Base-by-base conservation (phyloP, 2,113 vertebrate genomes). In the Leucopternis melanops region DNA sequence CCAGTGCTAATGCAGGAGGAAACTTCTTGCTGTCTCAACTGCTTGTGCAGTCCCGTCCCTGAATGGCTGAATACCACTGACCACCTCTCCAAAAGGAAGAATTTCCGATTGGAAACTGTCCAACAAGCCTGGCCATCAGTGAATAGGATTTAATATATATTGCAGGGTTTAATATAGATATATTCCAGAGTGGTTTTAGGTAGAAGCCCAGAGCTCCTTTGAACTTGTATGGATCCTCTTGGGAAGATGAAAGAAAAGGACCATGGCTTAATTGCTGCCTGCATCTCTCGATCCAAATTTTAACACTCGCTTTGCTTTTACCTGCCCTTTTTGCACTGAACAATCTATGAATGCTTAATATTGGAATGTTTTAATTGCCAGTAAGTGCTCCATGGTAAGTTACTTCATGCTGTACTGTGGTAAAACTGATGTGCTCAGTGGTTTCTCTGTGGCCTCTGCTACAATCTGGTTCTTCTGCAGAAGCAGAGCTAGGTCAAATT, bases 371-470 rank as follows among this genome's bases (percentile, higher is more conserved):
- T 86, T 81, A 84, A 75, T 26, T 91, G 77, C 61, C 73, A 87
- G 12, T 87, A 72, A 91, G 69, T 84, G 70, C 47, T 84, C 88
- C 44, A 42, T 86, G 75, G 44, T 93, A 74, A 86, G 42, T 58
- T 38, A 65, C 36, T 86, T 96, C 66, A 72, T 81, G 52, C 83
- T 91, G 42, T 96, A 10, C 69, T 83, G 86, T 80, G 65, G 59
- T 94, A 25, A 90, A 88, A 59, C 71, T 71, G 40, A 52, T 69
- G 81, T 92, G 77, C 58, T 92, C 49, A 61, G 89, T 94, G 80
- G 21, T 91, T 94, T 94, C 49, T 86, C 70, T 87, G 70, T 92
- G 73, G 70, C 65, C 71, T 78, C 80, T 71, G 55, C 75, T 96
- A 14, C 59, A 31, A 21, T 36, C 86, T 92, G 69, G 42, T 74